A percentile compares a stretch with the other conserved stretches of the same genome.
These are phyloP conservation scores for Oryctes rhinoceros DNA, from an alignment of 1,140 invertebrate genomes.

Conservation along the genomic window DNA sequence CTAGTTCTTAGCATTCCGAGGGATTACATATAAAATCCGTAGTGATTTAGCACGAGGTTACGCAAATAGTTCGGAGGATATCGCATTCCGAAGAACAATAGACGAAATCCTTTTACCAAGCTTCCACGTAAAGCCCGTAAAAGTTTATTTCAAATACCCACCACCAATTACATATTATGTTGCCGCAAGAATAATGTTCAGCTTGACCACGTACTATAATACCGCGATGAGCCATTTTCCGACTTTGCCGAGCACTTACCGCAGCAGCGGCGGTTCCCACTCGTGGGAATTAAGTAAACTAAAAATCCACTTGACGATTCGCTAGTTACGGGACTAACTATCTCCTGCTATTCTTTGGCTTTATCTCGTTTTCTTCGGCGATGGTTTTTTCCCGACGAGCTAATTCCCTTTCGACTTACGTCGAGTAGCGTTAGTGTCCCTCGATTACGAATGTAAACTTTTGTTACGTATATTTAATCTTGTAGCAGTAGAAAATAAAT, in stretches of 20 bases:
- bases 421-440: not conserved
- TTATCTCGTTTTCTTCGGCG: not conserved
- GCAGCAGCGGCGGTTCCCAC: not conserved
- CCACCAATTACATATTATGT: not conserved
- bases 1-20: too few species aligned
- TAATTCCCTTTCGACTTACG: conserved; percentile 4
- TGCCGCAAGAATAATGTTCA: not conserved
- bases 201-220: conserved; percentile 12
- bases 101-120: not conserved
- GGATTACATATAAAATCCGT: too few species aligned
- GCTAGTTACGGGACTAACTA: not conserved
- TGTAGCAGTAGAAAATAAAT: not conserved
- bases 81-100: not conserved
- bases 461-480: not conserved
- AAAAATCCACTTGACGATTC: conserved; percentile 9
- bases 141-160: not conserved
- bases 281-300: not conserved
- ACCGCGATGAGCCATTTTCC: not conserved
- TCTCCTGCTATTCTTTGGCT: not conserved
- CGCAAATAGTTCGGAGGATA: not conserved
- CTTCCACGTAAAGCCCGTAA: not conserved
- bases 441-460: not conserved
- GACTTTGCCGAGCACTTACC: not conserved
- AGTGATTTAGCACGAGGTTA: not conserved
- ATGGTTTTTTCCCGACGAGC: not conserved